phyloP scores from a whole-genome alignment of 1,140 invertebrate genomes.

The Eumaeus atala region DNA sequence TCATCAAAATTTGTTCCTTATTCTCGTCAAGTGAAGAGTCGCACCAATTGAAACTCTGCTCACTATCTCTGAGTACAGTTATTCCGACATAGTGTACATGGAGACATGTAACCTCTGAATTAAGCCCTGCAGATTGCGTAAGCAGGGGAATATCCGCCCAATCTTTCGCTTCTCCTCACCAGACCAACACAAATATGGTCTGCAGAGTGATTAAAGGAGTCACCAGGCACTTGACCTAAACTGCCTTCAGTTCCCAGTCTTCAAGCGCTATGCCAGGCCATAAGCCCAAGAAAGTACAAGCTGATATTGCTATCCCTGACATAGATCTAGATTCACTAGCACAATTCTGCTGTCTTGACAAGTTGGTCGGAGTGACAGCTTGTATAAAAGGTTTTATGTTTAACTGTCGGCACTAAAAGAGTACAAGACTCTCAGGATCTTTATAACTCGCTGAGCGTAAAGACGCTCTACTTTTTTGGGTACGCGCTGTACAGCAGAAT shows the following conservation, averaged over 20 bases:
- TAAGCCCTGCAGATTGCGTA: too few relatives aligned
- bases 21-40: too few relatives aligned
- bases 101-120: too few relatives aligned
- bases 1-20: too few relatives aligned
- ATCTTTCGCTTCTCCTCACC: too few relatives aligned
- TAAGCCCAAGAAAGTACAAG: conserved; percentile 4
- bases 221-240: conserved; percentile 14
- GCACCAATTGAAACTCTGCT: too few relatives aligned
- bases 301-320: conserved; percentile 1
- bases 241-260: conserved; percentile 18
- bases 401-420: neutral
- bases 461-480: conserved; percentile 1
- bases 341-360: conserved; percentile 1
- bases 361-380: conserved; percentile 2
- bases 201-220: conserved; percentile 17
- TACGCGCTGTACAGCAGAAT: neutral
- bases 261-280: conserved; percentile 14
- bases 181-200: too few relatives aligned
- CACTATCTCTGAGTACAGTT: too few relatives aligned
- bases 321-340: conserved; percentile 2
- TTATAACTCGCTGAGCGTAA: neutral
- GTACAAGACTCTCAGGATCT: too few relatives aligned
- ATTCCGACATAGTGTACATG: too few relatives aligned
- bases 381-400: neutral
- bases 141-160: too few relatives aligned